These are phyloP conservation scores for Remorina albescens DNA, from an alignment of 2,797 vertebrate genomes.

Conservation along the genomic window DNA sequence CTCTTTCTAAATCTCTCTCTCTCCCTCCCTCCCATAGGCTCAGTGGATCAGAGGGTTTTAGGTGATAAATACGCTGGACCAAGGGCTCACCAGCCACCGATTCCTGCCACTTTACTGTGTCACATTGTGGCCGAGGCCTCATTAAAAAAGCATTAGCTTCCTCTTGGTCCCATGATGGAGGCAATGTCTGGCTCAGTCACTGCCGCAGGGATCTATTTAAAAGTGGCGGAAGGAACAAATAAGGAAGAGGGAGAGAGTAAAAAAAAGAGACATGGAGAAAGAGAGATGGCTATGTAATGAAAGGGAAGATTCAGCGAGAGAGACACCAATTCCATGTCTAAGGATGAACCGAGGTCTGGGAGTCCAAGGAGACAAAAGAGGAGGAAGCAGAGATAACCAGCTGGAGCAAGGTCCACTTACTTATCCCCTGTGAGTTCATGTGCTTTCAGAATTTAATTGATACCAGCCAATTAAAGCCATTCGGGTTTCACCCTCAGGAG, in stretches of 20 bases:
- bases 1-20: slow-evolving; percentile 7
- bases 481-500: slow-evolving; percentile 74
- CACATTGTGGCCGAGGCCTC: slow-evolving; percentile 79
- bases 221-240: slow-evolving; percentile 69
- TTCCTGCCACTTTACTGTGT: slow-evolving; percentile 76
- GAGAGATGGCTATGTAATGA: slow-evolving; percentile 55
- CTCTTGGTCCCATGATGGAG: slow-evolving; percentile 76
- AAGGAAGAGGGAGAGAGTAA: slow-evolving; percentile 57
- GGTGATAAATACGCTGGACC: slow-evolving; percentile 78
- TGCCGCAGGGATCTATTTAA: slow-evolving; percentile 80
- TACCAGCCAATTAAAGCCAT: slow-evolving; percentile 80
- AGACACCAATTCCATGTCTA: slow-evolving; percentile 44
- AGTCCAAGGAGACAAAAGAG: slow-evolving; percentile 37
- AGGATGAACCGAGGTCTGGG: slow-evolving; percentile 40
- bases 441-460: slow-evolving; percentile 81
- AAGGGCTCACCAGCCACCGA: slow-evolving; percentile 68
- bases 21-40: slow-evolving; percentile 48
- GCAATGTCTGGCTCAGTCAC: slow-evolving; percentile 62
- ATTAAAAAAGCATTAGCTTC: slow-evolving; percentile 86
- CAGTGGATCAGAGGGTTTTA: slow-evolving; percentile 73
- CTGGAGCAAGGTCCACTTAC: slow-evolving; percentile 42
- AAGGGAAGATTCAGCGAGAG: slow-evolving; percentile 54
- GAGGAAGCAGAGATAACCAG: slow-evolving; percentile 66
- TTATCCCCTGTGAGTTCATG: slow-evolving; percentile 57
- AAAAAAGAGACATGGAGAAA: background rate